Base-by-base conservation (phyloP, 2,113 vertebrate species). In the Toxostoma redivivum region DNA sequence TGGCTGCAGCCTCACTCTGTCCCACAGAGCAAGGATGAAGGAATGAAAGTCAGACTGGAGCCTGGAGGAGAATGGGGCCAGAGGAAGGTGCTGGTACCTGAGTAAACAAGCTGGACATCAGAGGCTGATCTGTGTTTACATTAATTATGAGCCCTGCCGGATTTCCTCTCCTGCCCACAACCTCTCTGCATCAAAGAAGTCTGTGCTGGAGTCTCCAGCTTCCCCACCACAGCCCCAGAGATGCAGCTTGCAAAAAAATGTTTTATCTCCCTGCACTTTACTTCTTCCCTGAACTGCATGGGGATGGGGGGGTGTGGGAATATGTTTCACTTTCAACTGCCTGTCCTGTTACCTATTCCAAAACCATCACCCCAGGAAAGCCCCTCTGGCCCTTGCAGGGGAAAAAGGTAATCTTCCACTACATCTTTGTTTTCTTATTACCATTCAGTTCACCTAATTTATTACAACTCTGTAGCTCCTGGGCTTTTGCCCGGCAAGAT, bases 241-340 rank as follows among this genome's bases (percentile, higher is more conserved):
- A 47, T 22, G 47, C 23, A 74, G 27, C 4, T 2, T 1, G 18
- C 0, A 0, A 81, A 9, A 9, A 5, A 5, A 14, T 18, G 12
- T 45, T 53, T 62, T 66, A 58, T 81, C 45, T 73, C 30, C 13
- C 33, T 56, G 82, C 27, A 62, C 51, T 81, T 80, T 56, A 16
- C 44, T 70, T 58, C 35, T 84, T 65, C 27, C 35, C 27, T 45
- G 72, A 70, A 57, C 45, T 67, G 12, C 9, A 21, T 1, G 3
- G 56, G 30, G 30, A 45, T 5, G 0, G 5, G 1, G 12, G 35
- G 19, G 4, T 15, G n/a, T 58, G 14, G 22, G 2, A 1, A 40
- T n/a, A 10, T 4, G 0, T 42, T 73, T 71, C 15, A 61, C 23
- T 5, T 57, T 65, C n/a, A 48, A 6, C 56, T 66, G 35, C 25